A percentile compares a stretch with the other conserved stretches of the same genome.
Conservation (phyloP, 1,140 invertebrate genomes). For the Apis cerana region DNA sequence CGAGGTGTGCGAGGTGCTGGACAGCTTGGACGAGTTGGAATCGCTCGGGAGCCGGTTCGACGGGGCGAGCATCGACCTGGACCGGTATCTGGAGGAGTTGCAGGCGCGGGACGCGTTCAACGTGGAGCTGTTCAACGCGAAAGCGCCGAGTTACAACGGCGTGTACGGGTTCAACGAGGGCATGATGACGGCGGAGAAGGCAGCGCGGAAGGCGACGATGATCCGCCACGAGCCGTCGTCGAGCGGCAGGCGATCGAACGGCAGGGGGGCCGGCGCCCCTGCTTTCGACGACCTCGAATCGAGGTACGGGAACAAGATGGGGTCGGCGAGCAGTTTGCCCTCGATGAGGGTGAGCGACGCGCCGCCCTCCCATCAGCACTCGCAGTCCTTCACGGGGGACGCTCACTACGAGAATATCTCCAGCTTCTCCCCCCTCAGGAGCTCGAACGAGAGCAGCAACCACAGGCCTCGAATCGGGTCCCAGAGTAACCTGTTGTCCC, state of each 20-base stretch:
- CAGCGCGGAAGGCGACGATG: conserved; percentile 65
- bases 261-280: too few species aligned
- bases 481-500: conserved; percentile 31
- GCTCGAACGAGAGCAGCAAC: conserved; percentile 42
- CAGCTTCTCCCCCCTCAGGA: conserved; percentile 71
- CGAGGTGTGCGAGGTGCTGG: conserved; percentile 80
- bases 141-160: conserved; percentile 75
- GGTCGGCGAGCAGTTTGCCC: conserved; percentile 76
- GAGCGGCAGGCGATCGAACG: conserved; percentile 23
- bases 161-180: conserved; percentile 76
- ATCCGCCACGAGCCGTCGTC: conserved; percentile 62
- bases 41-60: conserved; percentile 83
- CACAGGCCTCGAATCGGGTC: conserved; percentile 4
- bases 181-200: conserved; percentile 70
- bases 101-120: conserved; percentile 81
- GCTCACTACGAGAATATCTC: conserved; percentile 77
- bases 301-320: conserved; percentile 73
- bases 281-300: conserved; percentile 62
- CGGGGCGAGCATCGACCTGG: conserved; percentile 83
- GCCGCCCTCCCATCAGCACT: conserved; percentile 74
- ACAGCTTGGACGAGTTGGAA: conserved; percentile 83
- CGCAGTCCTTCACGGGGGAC: conserved; percentile 77
- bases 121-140: conserved; percentile 72
- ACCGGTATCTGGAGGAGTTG: conserved; percentile 85
- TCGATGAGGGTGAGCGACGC: conserved; percentile 77